phyloP scores from a whole-genome alignment of 23 tunicate genomes.

The Phallusia fumigata region DNA sequence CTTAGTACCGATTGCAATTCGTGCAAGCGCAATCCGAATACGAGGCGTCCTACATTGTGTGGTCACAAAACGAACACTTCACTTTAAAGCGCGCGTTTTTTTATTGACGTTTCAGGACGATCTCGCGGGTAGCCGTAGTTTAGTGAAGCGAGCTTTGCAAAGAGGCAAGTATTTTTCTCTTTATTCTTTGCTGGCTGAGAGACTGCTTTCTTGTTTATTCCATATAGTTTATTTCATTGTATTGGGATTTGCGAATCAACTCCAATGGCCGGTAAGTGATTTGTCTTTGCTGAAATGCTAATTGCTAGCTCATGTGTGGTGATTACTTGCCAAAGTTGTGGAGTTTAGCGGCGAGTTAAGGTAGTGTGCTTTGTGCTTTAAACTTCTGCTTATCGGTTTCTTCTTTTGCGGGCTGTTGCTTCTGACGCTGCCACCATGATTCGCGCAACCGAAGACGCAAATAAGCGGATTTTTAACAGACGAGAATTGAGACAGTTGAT shows the following conservation, averaged over 20 bases:
- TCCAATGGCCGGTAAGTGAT: slow-evolving; percentile 90
- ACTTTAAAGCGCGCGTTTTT: slow-evolving; percentile 35
- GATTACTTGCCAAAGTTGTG: neutral
- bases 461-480: too few species aligned
- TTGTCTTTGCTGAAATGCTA: slow-evolving; percentile 2
- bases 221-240: slow-evolving; percentile 62
- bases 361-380: neutral
- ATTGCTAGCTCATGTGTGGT: neutral
- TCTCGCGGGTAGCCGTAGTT: slow-evolving; percentile 30
- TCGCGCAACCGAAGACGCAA: neutral
- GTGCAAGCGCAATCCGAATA: too few species aligned
- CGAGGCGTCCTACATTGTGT: too few species aligned
- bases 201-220: slow-evolving; percentile 80
- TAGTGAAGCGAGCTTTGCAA: slow-evolving; percentile 54
- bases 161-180: slow-evolving; percentile 88
- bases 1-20: too few species aligned
- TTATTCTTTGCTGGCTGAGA: slow-evolving; percentile 71
- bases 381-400: neutral
- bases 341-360: neutral
- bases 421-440: neutral
- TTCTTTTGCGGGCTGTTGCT: neutral
- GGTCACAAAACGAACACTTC: neutral
- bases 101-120: slow-evolving; percentile 25
- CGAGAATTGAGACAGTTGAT: too few species aligned
- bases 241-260: slow-evolving; percentile 29